Evolutionary conservation across 2,797 vertebrate genomes (phyloP).

Genomic region (Helostoma temminkii): DNA sequence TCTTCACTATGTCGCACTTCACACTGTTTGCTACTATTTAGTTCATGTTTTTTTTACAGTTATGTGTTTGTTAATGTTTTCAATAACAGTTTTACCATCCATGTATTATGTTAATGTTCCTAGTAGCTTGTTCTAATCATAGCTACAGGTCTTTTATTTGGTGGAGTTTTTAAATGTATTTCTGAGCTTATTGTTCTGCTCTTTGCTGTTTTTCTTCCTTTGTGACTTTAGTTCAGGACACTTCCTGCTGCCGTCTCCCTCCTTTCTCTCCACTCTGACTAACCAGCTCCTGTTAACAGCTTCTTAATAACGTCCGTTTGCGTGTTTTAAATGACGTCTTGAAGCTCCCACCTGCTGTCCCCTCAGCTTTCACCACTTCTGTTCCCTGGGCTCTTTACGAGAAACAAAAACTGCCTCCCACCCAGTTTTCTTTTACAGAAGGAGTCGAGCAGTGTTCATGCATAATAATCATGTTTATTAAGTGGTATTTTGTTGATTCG

Average conservation of each 20-base stretch:
- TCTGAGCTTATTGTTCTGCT: no score
- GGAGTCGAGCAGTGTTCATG: accelerated
- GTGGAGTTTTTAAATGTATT: no score
- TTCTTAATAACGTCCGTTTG: slow-evolving; percentile 35
- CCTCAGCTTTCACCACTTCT: slow-evolving; percentile 62
- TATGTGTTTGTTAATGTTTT: no score
- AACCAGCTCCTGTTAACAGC: slow-evolving; percentile 28
- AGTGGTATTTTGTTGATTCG: neutral
- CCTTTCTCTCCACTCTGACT: neutral
- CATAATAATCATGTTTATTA: neutral
- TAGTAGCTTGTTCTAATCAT: no score
- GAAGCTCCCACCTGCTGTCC: slow-evolving; percentile 57
- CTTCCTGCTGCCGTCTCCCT: neutral
- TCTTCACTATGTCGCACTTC: no score
- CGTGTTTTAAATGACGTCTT: slow-evolving; percentile 30
- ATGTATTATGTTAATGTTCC: no score
- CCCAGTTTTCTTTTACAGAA: neutral
- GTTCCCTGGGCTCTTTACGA: neutral
- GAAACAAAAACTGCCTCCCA: neutral
- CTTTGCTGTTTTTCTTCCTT: no score
- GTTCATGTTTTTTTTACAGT: no score
- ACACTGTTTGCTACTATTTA: no score
- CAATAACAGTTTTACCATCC: no score
- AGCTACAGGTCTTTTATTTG: no score
- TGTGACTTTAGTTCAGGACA: neutral